Evolutionary conservation across 2,113 vertebrate species (phyloP).

Genomic region (Rhinoderma darwinii): DNA sequence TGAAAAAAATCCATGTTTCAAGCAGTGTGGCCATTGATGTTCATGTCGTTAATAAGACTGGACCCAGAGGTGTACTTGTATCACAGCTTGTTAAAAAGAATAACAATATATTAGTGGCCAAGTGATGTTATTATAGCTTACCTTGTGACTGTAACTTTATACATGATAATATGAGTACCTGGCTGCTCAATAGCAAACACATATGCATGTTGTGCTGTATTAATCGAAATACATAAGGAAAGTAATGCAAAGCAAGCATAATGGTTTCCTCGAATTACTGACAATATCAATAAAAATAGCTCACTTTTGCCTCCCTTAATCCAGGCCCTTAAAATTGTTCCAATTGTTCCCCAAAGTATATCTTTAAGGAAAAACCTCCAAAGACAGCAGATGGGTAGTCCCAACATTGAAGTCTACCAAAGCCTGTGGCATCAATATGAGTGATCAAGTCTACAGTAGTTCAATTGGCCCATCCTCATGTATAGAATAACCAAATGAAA

Average conservation of each 20-base stretch:
- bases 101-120: not conserved
- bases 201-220: not conserved
- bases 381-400: not conserved
- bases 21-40: not conserved
- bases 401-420: not conserved
- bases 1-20: slow-evolving; percentile 15
- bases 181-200: not conserved
- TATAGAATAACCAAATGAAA: too few relatives aligned
- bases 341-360: too few relatives aligned
- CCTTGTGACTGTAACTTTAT: not conserved
- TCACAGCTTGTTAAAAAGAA: not conserved
- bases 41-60: not conserved
- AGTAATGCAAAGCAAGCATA: not conserved
- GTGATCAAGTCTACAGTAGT: too few relatives aligned
- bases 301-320: not conserved
- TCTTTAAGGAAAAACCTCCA: too few relatives aligned
- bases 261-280: not conserved
- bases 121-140: not conserved
- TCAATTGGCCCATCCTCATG: too few relatives aligned
- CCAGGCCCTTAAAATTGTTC: not conserved
- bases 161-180: not conserved
- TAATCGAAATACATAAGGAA: not conserved
- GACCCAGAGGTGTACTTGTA: not conserved
- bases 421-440: too few relatives aligned
- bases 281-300: not conserved